These are phyloP conservation scores for Acleris holmiana DNA, from an alignment of 2,888 invertebrate genomes.

Conservation along the genomic window DNA sequence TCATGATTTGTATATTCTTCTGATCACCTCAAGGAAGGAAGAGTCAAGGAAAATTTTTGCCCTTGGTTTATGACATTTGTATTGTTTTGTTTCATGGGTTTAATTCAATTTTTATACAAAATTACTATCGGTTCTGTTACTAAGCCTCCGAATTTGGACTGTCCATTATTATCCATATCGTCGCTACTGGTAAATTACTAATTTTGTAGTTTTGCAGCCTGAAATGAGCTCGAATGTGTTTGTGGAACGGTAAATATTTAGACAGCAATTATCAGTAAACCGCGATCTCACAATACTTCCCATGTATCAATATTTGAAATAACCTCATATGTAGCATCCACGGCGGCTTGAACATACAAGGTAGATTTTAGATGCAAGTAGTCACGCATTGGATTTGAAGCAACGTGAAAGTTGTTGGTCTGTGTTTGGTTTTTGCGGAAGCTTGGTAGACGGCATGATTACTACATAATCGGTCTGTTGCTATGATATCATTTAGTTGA, in stretches of 20 bases:
- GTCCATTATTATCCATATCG: constrained; percentile 28
- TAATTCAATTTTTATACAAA: too few species aligned
- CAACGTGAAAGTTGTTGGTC: constrained; percentile 38
- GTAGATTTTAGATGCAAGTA: not conserved
- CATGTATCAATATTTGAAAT: constrained; percentile 42
- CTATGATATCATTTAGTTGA: constrained; percentile 77
- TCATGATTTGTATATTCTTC: too few species aligned
- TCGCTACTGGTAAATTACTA: constrained; percentile 45
- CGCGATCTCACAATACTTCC: constrained; percentile 60
- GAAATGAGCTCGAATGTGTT: constrained; percentile 62
- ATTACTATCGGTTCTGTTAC: too few species aligned
- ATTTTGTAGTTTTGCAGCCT: constrained; percentile 52
- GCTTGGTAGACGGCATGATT: constrained; percentile 64
- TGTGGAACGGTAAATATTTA: constrained; percentile 74
- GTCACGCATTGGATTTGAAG: constrained; percentile 50
- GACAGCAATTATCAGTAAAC: constrained; percentile 76
- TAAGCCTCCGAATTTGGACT: not conserved
- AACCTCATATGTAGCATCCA: constrained; percentile 40
- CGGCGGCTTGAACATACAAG: constrained; percentile 40
- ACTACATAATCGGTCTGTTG: constrained; percentile 73
- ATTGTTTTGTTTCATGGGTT: too few species aligned
- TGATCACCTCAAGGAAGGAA: too few species aligned
- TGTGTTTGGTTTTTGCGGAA: constrained; percentile 38
- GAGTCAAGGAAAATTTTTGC: too few species aligned
- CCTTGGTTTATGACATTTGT: too few species aligned